Evolutionary conservation across 2,797 vertebrate genomes (phyloP), one percentile per base, ranked within the genome.

Genomic region (Poecile montanus): DNA sequence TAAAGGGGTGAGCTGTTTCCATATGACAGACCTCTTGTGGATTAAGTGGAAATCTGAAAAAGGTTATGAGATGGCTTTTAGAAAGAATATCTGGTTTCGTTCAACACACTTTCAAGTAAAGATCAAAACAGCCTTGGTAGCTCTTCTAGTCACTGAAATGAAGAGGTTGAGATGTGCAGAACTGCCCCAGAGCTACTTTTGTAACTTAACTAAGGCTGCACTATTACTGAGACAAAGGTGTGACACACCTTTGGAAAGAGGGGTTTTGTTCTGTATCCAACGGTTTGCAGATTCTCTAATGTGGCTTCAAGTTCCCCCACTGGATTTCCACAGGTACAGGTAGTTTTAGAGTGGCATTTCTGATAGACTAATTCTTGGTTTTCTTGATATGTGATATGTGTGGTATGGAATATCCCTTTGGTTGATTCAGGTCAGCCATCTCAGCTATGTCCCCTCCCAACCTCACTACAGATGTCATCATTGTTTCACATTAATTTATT

Each of bases 361-460:
- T 66, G 61, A 60, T 11, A 58, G 45, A n/a, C 16, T 38, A 1
- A 42, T 42, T 44, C 45, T 71, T 77, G 6, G 3, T 26, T 30
- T 66, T 58, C 29, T 66, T 74, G 3, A n/a, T n/a, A n/a, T n/a
- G n/a, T n/a, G 5, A 20, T 44, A 6, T 34, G 4, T 11, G 34
- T 44, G 23, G 4, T 68, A 4, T 22, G 22, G 17, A 48, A 36
- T n/a, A 57, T 56, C 17, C 22, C 34, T 74, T 68, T 89, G 51
- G 23, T 72, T 82, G 60, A 32, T 42, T 32, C 44, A 58, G 30
- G 38, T 48, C 75, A 75, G 62, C 40, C 27, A 13, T 81, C 42
- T 34, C 26, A 63, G 26, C 54, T 70, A 0, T 6, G 8, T 47
- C 22, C 13, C 3, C 26, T 78, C 36, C 45, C 51, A 77, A 0